Evolutionary conservation across 2,888 invertebrate genomes (phyloP).

Genomic region (Tribolium freemani): DNA sequence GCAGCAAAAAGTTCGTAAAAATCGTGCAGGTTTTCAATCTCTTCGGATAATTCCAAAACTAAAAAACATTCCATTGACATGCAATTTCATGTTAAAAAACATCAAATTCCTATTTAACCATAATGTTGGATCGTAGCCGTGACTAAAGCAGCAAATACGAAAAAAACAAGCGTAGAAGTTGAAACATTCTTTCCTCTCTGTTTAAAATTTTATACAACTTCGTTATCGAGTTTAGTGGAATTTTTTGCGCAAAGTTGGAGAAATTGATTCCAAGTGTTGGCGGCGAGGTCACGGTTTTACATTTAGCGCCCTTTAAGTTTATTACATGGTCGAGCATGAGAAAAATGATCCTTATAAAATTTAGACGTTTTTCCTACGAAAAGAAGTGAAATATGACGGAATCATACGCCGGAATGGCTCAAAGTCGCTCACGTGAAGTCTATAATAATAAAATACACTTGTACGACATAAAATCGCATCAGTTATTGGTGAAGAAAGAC

Average conservation of each 20-base stretch:
- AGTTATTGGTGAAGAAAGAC: neutral
- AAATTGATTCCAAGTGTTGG: conserved; percentile 7
- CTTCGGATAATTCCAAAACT: neutral
- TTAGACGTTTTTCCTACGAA: conserved; percentile 25
- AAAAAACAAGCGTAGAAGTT: neutral
- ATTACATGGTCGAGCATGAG: conserved; percentile 8
- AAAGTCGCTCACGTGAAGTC: conserved; percentile 8
- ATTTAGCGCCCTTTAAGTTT: conserved; percentile 23
- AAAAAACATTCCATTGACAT: conserved; percentile 17
- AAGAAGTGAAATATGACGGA: conserved; percentile 28
- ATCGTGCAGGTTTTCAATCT: neutral
- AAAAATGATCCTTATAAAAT: conserved; percentile 33
- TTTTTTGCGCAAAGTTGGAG: neutral
- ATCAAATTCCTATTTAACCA: conserved; percentile 20
- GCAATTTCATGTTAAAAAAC: conserved; percentile 23
- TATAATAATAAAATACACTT: conserved; percentile 20
- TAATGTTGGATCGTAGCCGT: conserved; percentile 3
- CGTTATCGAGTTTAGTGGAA: neutral
- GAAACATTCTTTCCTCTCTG: neutral
- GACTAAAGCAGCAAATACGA: conserved; percentile 12
- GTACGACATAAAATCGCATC: conserved; percentile 12
- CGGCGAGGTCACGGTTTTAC: conserved; percentile 24
- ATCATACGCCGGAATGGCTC: conserved; percentile 6
- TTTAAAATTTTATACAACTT: conserved; percentile 1
- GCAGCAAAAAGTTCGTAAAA: neutral